Conservation (phyloP, 2,113 vertebrate genomes). For the Rhynchomys soricoides region DNA sequence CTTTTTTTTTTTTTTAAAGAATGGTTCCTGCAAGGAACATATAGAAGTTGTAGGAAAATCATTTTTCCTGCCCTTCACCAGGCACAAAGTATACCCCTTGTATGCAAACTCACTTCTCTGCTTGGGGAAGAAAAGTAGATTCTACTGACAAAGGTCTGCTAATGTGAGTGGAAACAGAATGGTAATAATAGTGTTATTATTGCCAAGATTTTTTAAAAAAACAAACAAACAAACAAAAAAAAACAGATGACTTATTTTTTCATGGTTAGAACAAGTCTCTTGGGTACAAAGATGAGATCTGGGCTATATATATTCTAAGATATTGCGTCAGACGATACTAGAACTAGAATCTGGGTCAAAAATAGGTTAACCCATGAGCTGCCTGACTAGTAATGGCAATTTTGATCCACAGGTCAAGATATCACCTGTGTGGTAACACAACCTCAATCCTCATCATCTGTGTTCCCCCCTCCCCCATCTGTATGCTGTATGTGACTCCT, state of each 20-base stretch:
- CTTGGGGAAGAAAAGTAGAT: not conserved
- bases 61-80: not conserved
- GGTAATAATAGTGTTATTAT: not conserved
- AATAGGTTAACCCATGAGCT: not conserved
- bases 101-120: not conserved
- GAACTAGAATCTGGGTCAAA: not conserved
- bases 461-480: fast-evolving
- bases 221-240: conserved; percentile 21
- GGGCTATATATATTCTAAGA: not conserved
- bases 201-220: not conserved
- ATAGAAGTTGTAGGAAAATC: not conserved
- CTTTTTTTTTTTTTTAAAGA: not conserved
- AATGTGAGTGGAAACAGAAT: not conserved
- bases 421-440: not conserved
- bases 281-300: not conserved
- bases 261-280: not conserved
- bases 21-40: not conserved
- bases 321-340: not conserved
- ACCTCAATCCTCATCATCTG: no score
- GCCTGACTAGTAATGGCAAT: not conserved
- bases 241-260: not conserved
- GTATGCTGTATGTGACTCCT: no score
- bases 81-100: not conserved
- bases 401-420: not conserved
- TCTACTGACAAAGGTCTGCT: not conserved